Evolutionary conservation across 2,113 vertebrate species (phyloP).

Genomic region (Grantiella picta): DNA sequence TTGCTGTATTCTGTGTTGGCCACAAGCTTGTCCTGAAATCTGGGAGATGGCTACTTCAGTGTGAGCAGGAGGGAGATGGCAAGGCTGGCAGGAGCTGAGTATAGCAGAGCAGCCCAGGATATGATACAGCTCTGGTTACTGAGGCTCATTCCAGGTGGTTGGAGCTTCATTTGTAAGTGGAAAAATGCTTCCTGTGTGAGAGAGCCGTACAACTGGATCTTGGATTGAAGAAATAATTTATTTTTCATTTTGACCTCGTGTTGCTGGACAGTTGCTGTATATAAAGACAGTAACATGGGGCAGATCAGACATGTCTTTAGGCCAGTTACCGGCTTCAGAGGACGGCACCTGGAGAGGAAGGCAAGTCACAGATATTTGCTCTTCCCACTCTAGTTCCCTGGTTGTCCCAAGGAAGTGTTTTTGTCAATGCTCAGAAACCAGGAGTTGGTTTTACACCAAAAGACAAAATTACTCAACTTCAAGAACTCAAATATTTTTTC

Average conservation of each 20-base stretch:
- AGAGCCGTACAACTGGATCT: fast-evolving
- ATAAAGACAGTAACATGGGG: neutral
- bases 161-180: neutral
- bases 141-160: neutral
- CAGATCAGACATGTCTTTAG: neutral
- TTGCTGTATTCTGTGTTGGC: neutral
- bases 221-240: neutral
- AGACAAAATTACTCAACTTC: neutral
- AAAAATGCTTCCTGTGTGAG: neutral
- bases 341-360: neutral
- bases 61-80: neutral
- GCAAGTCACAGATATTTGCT: neutral
- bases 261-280: neutral
- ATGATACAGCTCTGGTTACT: neutral
- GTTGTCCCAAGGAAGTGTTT: neutral
- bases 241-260: neutral
- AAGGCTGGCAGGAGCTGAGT: neutral
- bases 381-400: neutral
- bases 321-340: neutral
- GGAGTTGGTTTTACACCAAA: neutral
- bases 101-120: neutral
- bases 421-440: neutral
- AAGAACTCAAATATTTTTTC: neutral
- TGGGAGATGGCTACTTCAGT: neutral
- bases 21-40: neutral